Evolutionary conservation across 1,140 invertebrate genomes (phyloP).

Genomic region (Drosophila cardini): DNA sequence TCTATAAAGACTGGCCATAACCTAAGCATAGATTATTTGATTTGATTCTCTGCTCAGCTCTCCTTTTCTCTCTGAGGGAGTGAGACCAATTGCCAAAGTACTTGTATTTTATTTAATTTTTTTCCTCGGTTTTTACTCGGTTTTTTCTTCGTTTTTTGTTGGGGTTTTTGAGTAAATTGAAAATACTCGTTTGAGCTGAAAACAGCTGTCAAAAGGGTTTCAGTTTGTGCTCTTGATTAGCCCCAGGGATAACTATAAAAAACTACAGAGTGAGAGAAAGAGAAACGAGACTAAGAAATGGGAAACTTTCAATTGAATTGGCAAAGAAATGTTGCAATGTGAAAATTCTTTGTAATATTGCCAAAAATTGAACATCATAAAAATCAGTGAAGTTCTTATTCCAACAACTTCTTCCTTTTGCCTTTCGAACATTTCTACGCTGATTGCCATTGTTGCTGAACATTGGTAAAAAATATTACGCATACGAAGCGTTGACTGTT

Average conservation of each 20-base stretch:
- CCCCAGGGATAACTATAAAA: slow-evolving; percentile 21
- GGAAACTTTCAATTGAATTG: slow-evolving; percentile 50
- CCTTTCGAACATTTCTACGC: neutral
- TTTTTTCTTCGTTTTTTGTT: slow-evolving; percentile 13
- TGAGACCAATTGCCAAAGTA: slow-evolving; percentile 30
- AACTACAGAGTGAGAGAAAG: slow-evolving; percentile 2
- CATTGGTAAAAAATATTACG: slow-evolving; percentile 51
- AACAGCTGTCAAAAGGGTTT: slow-evolving; percentile 50
- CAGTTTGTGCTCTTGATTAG: slow-evolving; percentile 45
- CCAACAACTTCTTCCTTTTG: too few species aligned
- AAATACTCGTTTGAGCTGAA: slow-evolving; percentile 29
- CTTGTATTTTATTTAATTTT: slow-evolving; percentile 43
- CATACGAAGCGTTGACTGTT: slow-evolving; percentile 46
- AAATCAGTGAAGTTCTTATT: slow-evolving; percentile 41
- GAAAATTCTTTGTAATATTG: slow-evolving; percentile 39
- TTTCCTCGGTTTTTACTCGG: slow-evolving; percentile 8
- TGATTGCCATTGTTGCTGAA: slow-evolving; percentile 52
- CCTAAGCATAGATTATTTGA: slow-evolving; percentile 53
- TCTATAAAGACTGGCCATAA: slow-evolving; percentile 18
- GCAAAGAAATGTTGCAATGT: slow-evolving; percentile 9
- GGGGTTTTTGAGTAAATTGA: slow-evolving; percentile 45
- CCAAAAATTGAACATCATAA: slow-evolving; percentile 43
- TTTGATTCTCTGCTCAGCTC: slow-evolving; percentile 30
- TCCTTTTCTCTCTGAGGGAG: slow-evolving; percentile 12
- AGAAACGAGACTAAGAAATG: slow-evolving; percentile 3